Evolutionary conservation across 30 jellyfish, hydroid and myxozoan species (phyloP).

Genomic region (Hydractinia symbiolongicarpus): DNA sequence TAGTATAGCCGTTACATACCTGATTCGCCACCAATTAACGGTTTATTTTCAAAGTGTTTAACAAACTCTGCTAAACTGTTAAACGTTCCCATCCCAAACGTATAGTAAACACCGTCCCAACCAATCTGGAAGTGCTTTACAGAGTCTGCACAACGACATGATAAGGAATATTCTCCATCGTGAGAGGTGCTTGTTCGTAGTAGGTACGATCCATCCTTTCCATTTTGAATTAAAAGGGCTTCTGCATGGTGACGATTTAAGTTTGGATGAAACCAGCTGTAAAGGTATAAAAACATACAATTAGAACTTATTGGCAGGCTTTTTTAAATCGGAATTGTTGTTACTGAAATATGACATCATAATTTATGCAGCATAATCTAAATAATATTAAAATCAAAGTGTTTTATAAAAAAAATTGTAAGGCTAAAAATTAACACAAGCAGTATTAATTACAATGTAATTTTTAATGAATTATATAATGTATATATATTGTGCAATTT

Average conservation of each 20-base stretch:
- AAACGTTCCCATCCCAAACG: constrained; percentile 96
- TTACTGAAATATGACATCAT: too few species aligned
- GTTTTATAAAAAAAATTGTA: too few species aligned
- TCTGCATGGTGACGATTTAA: constrained; percentile 95
- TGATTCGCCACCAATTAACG: constrained; percentile 88
- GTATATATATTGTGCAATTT: too few species aligned
- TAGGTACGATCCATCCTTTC: constrained; percentile 88
- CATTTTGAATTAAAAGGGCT: constrained; percentile 92
- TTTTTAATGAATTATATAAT: too few species aligned
- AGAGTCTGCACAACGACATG: constrained; percentile 85
- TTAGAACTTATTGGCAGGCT: not conserved
- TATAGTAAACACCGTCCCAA: constrained; percentile 86
- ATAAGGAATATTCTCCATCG: constrained; percentile 79
- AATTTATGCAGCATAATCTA: too few species aligned
- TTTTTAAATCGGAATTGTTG: too few species aligned
- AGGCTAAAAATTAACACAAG: too few species aligned
- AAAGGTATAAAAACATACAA: not conserved
- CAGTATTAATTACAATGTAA: too few species aligned
- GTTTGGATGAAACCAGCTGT: constrained; percentile 97
- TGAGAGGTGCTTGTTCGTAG: constrained; percentile 74
- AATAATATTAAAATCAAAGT: too few species aligned
- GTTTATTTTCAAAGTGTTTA: constrained; percentile 75
- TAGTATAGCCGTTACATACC: constrained; percentile 26
- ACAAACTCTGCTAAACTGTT: constrained; percentile 69
- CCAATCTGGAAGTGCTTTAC: constrained; percentile 91